Evolutionary conservation across 2,888 invertebrate species (phyloP).

Genomic region (Tiliacea citrago): DNA sequence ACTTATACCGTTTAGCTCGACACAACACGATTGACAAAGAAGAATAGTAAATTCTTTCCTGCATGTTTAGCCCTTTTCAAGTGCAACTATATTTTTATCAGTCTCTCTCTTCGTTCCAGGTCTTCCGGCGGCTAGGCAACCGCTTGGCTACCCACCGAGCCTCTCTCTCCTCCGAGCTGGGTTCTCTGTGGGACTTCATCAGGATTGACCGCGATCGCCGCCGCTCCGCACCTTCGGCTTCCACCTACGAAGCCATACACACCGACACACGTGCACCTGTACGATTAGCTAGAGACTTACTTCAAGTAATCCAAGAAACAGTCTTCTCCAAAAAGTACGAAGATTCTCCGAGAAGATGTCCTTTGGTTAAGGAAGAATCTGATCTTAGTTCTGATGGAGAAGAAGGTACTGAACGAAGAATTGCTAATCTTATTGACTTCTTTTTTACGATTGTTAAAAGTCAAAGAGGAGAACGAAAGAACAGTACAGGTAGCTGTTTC

Average conservation of each 20-base stretch:
- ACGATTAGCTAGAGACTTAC: constrained; percentile 83
- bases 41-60: background rate
- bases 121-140: constrained; percentile 85
- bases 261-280: constrained; percentile 81
- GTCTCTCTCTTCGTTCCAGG: constrained; percentile 70
- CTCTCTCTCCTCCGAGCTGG: constrained; percentile 85
- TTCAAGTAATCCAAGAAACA: constrained; percentile 88
- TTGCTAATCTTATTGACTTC: constrained; percentile 88
- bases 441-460: constrained; percentile 89
- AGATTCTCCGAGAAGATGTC: constrained; percentile 81
- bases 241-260: constrained; percentile 78
- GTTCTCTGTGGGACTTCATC: constrained; percentile 88
- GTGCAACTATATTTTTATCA: constrained; percentile 42
- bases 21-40: no score
- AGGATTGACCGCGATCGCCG: constrained; percentile 80
- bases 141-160: constrained; percentile 86
- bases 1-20: no score
- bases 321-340: constrained; percentile 82
- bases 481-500: constrained; percentile 86
- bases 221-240: constrained; percentile 79
- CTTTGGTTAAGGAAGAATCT: constrained; percentile 86
- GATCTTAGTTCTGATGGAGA: constrained; percentile 85
- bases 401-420: constrained; percentile 83
- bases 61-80: constrained; percentile 25
- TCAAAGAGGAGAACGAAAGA: constrained; percentile 85